A percentile compares a stretch with the other conserved stretches of the same genome.
These are phyloP conservation scores for Sinodicranocentrus sp. DNA, from an alignment of 2,888 invertebrate genomes.

Conservation along the genomic window DNA sequence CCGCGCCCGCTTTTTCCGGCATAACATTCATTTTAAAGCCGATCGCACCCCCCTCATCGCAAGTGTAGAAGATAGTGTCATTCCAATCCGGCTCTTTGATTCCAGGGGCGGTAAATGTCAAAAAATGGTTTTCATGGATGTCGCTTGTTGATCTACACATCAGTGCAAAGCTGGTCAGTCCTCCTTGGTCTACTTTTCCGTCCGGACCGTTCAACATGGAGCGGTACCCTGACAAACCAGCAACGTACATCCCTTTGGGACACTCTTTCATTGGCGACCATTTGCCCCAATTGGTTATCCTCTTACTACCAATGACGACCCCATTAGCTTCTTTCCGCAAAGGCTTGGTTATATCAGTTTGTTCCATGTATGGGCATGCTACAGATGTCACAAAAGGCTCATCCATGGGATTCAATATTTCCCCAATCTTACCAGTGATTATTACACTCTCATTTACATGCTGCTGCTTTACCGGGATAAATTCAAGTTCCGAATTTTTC, in stretches of 20 bases:
- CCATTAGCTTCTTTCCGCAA: background rate
- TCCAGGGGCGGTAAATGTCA: background rate
- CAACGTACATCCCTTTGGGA: background rate
- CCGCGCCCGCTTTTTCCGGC: background rate
- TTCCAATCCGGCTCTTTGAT: background rate
- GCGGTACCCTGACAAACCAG: background rate
- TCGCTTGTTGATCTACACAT: background rate
- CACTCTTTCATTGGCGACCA: background rate
- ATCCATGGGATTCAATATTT: background rate
- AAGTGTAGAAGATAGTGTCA: background rate
- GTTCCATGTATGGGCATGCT: background rate
- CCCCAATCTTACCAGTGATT: background rate
- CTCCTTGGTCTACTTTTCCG: constrained; percentile 2
- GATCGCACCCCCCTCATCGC: constrained; percentile 3
- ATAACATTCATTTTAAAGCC: background rate
- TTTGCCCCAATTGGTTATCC: background rate
- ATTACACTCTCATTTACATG: too few species aligned
- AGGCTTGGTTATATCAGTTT: background rate
- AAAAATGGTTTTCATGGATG: background rate
- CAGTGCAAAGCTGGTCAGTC: background rate
- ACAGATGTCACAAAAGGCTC: background rate
- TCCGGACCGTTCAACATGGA: background rate
- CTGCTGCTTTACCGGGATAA: background rate
- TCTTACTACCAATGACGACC: background rate
- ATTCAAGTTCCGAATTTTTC: too few species aligned